A percentile compares a stretch with the other conserved stretches of the same genome.
phyloP scores from a whole-genome alignment of 2,888 invertebrate species.

The Myopa tessellatipennis region DNA sequence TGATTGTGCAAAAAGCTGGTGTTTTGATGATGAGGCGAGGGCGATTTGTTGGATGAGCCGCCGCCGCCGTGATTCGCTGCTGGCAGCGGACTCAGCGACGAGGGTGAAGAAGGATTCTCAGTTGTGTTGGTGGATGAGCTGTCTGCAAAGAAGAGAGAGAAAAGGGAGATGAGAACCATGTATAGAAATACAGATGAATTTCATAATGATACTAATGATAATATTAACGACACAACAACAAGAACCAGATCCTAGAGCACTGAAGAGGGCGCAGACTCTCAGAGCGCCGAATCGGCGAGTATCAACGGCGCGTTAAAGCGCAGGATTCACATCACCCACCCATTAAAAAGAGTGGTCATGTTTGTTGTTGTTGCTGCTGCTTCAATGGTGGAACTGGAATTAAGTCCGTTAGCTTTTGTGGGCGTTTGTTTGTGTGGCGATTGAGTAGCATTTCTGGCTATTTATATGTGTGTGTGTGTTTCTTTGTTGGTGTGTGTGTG shows the following conservation, averaged over 20 bases:
- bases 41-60: slow-evolving; percentile 62
- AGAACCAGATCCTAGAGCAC: not conserved
- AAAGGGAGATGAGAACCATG: slow-evolving; percentile 38
- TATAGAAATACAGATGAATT: slow-evolving; percentile 30
- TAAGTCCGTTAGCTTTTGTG: slow-evolving; percentile 39
- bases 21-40: slow-evolving; percentile 53
- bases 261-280: slow-evolving; percentile 55
- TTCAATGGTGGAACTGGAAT: slow-evolving; percentile 39
- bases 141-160: slow-evolving; percentile 71
- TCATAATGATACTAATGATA: not conserved
- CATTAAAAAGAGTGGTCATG: slow-evolving; percentile 15
- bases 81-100: slow-evolving; percentile 72
- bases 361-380: not conserved
- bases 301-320: not conserved
- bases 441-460: slow-evolving; percentile 22
- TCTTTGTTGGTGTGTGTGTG: slow-evolving; percentile 26
- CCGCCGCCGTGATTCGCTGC: slow-evolving; percentile 66
- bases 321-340: slow-evolving; percentile 4
- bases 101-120: slow-evolving; percentile 73
- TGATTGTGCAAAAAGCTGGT: slow-evolving; percentile 56
- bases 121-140: slow-evolving; percentile 79
- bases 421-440: slow-evolving; percentile 40
- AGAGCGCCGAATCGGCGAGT: slow-evolving; percentile 47
- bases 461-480: slow-evolving; percentile 39
- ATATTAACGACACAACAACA: not conserved